These are phyloP conservation scores for Macrotrachela quadricornifera DNA, from an alignment of 1,140 invertebrate species.

Conservation along the genomic window DNA sequence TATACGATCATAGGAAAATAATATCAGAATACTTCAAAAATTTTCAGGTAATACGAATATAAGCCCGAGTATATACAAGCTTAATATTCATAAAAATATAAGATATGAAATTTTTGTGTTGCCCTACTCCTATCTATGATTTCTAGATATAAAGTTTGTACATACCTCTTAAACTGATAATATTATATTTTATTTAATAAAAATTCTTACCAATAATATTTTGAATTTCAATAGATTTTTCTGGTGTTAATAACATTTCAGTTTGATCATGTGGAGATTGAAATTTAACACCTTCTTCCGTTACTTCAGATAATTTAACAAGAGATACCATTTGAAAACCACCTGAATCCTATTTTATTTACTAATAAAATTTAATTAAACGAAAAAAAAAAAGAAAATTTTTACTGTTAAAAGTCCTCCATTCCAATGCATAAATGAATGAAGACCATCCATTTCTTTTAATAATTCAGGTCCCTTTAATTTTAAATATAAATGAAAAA, in stretches of 20 bases:
- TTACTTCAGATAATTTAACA: conserved; percentile 69
- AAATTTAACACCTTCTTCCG: conserved; percentile 84
- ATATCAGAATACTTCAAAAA: no score
- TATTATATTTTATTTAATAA: no score
- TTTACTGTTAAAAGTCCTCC: conserved; percentile 55
- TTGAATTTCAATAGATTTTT: conserved; percentile 85
- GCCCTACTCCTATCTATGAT: conserved; percentile 78
- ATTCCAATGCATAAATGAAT: conserved; percentile 94
- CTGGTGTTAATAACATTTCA: conserved; percentile 52
- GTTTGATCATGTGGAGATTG: conserved; percentile 58
- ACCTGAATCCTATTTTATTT: conserved; percentile 48
- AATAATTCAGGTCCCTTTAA: conserved; percentile 66
- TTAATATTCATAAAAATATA: no score
- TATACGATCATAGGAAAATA: no score
- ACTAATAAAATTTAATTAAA: no score
- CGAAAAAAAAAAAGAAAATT: background rate
- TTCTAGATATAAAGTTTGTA: background rate
- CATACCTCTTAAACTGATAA: no score
- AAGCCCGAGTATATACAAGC: no score
- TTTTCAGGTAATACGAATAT: no score
- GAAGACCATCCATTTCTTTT: conserved; percentile 65
- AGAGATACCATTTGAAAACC: conserved; percentile 98
- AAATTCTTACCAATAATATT: conserved; percentile 55
- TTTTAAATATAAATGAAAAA: conserved; percentile 14
- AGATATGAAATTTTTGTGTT: conserved; percentile 54